Conservation (phyloP, 2,797 vertebrate genomes). For the Danio tinwini region DNA sequence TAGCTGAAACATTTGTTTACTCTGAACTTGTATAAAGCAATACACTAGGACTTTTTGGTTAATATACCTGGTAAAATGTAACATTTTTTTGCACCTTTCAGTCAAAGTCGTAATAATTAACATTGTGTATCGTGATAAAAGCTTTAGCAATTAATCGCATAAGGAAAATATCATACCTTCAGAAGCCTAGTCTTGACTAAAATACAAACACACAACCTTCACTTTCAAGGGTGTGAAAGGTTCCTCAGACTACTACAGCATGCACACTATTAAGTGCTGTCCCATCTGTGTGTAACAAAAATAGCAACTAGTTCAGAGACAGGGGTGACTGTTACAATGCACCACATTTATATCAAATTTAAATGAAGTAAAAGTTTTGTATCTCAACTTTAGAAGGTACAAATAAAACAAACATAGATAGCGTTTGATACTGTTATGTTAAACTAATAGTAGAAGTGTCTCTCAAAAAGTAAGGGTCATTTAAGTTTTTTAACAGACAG, state of each 20-base stretch:
- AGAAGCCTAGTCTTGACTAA: background rate
- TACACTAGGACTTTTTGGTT: no score
- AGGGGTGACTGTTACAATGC: background rate
- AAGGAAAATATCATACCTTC: no score
- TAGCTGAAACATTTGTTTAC: no score
- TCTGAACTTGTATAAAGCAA: no score
- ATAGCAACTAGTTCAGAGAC: slow-evolving; percentile 19
- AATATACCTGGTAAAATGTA: no score
- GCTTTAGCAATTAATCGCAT: no score
- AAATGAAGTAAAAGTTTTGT: background rate
- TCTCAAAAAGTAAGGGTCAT: background rate
- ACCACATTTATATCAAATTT: background rate
- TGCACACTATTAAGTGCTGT: slow-evolving; percentile 14
- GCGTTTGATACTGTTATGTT: background rate
- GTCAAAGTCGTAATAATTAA: no score
- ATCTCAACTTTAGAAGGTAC: background rate
- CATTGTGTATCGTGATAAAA: no score
- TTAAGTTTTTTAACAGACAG: background rate
- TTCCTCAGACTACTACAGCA: background rate
- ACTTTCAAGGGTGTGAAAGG: background rate
- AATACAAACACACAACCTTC: background rate
- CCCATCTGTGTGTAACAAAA: slow-evolving; percentile 30
- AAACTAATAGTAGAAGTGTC: background rate
- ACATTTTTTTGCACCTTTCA: no score
- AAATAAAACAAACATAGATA: background rate